Percentiles rank a stretch among this genome's conserved stretches.
phyloP scores from a whole-genome alignment of 2,888 invertebrate genomes.

The Steromphala cineraria region DNA sequence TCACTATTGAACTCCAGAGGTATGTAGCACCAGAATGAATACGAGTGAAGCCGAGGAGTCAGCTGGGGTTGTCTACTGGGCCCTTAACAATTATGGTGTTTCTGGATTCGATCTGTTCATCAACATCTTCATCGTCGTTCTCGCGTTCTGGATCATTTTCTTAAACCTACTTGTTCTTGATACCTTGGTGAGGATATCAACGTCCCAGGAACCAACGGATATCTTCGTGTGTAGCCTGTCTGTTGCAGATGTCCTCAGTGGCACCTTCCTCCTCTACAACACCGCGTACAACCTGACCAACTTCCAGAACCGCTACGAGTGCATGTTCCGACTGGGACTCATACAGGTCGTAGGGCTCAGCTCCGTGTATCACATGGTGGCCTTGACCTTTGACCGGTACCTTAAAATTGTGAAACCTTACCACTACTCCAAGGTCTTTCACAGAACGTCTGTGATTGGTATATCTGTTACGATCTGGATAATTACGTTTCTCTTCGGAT shows the following conservation, averaged over 20 bases:
- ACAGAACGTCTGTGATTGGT: conserved; percentile 33
- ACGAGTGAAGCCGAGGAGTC: no score
- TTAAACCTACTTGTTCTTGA: conserved; percentile 46
- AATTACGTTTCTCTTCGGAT: conserved; percentile 41
- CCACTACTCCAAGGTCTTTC: conserved; percentile 42
- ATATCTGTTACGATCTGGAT: conserved; percentile 42
- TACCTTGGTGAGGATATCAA: conserved; percentile 36
- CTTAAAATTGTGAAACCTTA: conserved; percentile 50
- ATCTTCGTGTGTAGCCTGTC: conserved; percentile 50
- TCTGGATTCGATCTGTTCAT: conserved; percentile 37
- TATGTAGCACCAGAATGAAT: no score
- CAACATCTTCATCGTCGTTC: conserved; percentile 30
- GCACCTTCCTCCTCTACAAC: conserved; percentile 51
- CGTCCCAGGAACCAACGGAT: conserved; percentile 44
- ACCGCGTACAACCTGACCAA: conserved; percentile 53
- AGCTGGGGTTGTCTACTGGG: conserved; percentile 11
- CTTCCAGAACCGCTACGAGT: conserved; percentile 51
- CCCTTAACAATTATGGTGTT: conserved; percentile 46
- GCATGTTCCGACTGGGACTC: conserved; percentile 46
- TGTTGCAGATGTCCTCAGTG: conserved; percentile 50
- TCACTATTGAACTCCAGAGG: no score
- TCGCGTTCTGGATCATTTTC: conserved; percentile 44
- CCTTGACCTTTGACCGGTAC: conserved; percentile 50
- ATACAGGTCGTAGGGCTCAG: conserved; percentile 42
- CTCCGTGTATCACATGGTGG: conserved; percentile 45